A percentile compares a stretch with the other conserved stretches of the same genome.
phyloP scores from a whole-genome alignment of 1,140 invertebrate genomes.

The Vanessa atalanta region DNA sequence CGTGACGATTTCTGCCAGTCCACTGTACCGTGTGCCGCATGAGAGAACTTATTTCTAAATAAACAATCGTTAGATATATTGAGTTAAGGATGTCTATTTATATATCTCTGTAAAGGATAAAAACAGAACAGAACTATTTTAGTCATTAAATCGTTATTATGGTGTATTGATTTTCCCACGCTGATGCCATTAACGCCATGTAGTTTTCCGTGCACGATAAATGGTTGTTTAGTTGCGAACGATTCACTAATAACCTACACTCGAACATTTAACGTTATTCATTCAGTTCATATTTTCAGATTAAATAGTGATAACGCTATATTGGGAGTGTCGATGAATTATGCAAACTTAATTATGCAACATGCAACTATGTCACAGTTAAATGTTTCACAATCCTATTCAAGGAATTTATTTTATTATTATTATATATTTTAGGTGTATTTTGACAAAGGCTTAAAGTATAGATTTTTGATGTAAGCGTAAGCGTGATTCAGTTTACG shows the following conservation, averaged over 20 bases:
- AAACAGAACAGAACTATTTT: too few relatives aligned
- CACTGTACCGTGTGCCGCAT: too few relatives aligned
- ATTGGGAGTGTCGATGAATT: neutral
- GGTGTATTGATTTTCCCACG: too few relatives aligned
- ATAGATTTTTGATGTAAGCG: neutral
- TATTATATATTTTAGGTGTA: neutral
- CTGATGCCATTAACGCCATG: neutral
- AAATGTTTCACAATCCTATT: neutral
- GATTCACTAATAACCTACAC: neutral
- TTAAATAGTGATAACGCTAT: neutral
- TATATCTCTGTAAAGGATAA: too few relatives aligned
- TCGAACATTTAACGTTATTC: neutral
- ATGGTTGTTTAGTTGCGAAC: slow-evolving; percentile 15
- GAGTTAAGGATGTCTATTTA: too few relatives aligned
- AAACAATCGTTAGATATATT: too few relatives aligned
- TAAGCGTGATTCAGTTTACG: neutral
- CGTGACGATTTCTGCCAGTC: too few relatives aligned
- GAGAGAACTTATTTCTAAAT: too few relatives aligned
- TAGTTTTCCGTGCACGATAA: neutral
- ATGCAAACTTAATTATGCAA: neutral
- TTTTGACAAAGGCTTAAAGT: neutral
- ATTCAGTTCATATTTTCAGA: neutral
- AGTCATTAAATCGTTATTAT: too few relatives aligned
- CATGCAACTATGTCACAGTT: neutral
- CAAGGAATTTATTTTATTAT: neutral